These are phyloP conservation scores for Phodopus roborovskii DNA, from an alignment of 2,113 vertebrate genomes.

Conservation along the genomic window DNA sequence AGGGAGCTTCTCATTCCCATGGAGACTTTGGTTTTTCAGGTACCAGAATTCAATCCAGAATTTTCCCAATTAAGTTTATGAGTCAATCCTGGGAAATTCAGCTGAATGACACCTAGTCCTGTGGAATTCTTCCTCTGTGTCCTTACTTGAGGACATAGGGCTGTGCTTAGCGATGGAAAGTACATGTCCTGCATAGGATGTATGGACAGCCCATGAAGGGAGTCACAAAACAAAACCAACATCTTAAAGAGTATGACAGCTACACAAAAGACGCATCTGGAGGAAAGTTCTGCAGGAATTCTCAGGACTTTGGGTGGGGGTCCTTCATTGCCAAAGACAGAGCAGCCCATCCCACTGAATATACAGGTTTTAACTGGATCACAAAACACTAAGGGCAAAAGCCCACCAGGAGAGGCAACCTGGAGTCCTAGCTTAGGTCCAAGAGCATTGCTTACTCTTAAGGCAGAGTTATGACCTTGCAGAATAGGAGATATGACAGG, in stretches of 20 bases:
- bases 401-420: neutral
- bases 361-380: neutral
- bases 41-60: neutral
- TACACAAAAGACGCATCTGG: neutral
- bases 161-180: neutral
- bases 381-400: neutral
- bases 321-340: neutral
- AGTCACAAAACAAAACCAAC: neutral
- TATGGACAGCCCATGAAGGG: neutral
- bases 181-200: neutral
- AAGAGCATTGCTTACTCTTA: neutral
- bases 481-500: neutral
- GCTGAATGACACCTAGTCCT: neutral
- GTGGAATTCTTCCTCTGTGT: neutral
- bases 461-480: neutral
- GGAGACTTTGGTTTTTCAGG: neutral
- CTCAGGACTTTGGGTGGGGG: neutral
- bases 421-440: neutral
- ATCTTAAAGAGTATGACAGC: neutral
- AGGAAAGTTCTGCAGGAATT: neutral
- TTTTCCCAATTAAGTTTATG: neutral
- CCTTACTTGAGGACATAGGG: neutral
- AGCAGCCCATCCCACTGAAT: neutral
- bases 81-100: neutral
- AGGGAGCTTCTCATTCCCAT: neutral